Evolutionary conservation across 92 coral and sea anemone genomes (phyloP).

Genomic region (Chrysogorgia sp.): DNA sequence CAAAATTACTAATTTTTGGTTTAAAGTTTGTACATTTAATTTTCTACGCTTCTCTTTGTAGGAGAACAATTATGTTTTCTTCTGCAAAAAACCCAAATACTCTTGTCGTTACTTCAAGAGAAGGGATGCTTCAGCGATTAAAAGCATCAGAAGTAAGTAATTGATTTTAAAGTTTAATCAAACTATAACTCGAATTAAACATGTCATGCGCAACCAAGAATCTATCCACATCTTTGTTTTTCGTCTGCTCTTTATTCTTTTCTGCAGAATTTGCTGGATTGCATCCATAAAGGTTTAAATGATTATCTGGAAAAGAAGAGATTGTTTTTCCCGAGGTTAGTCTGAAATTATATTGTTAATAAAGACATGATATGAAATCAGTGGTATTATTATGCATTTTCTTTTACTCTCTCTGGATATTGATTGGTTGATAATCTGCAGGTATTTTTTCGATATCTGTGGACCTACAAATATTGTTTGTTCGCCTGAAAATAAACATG

Average conservation of each 20-base stretch:
- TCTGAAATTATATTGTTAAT: too few relatives aligned
- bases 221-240: neutral
- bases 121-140: conserved; percentile 81
- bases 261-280: conserved; percentile 82
- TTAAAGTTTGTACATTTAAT: neutral
- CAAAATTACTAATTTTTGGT: too few relatives aligned
- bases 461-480: too few relatives aligned
- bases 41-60: conserved; percentile 11
- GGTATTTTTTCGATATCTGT: too few relatives aligned
- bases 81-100: conserved; percentile 85
- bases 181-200: too few relatives aligned
- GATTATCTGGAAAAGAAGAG: conserved; percentile 96
- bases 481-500: too few relatives aligned
- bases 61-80: conserved; percentile 94
- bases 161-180: neutral
- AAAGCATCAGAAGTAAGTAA: conserved; percentile 79
- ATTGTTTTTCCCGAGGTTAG: conserved; percentile 91
- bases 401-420: too few relatives aligned
- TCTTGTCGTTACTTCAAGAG: conserved; percentile 78
- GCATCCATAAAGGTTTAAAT: conserved; percentile 89
- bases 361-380: too few relatives aligned
- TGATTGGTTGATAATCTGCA: too few relatives aligned
- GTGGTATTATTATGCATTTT: too few relatives aligned
- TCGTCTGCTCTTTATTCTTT: neutral
- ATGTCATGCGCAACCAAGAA: too few relatives aligned